A percentile compares a stretch with the other conserved stretches of the same genome.
Evolutionary conservation across 2,888 invertebrate genomes (phyloP).

Genomic region (Euclidia mi): DNA sequence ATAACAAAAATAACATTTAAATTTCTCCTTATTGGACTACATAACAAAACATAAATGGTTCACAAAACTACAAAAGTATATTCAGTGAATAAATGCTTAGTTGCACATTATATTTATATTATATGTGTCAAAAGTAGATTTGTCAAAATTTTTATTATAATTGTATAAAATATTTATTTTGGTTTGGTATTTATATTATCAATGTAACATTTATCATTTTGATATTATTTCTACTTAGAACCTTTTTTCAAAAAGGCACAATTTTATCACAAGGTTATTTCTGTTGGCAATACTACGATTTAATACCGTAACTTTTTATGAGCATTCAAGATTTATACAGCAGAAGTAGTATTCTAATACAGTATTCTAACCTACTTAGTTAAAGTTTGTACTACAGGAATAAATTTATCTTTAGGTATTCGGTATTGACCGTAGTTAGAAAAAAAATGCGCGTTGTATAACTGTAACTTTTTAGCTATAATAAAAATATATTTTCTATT

Average conservation of each 20-base stretch:
- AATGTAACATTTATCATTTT: background rate
- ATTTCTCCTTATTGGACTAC: slow-evolving; percentile 33
- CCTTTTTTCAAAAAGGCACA: background rate
- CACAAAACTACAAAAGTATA: slow-evolving; percentile 6
- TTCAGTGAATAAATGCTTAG: slow-evolving; percentile 1
- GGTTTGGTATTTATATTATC: background rate
- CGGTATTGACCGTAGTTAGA: no score
- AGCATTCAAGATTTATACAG: no score
- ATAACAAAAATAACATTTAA: slow-evolving; percentile 41
- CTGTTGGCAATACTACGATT: background rate
- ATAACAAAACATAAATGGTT: slow-evolving; percentile 17
- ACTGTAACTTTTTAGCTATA: no score
- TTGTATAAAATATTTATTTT: background rate
- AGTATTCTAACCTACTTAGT: no score
- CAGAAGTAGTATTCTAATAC: no score
- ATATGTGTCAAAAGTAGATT: no score
- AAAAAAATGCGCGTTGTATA: no score
- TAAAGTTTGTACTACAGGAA: no score
- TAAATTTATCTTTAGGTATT: no score
- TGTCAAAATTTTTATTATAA: background rate
- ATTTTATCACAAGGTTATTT: background rate
- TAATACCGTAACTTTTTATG: no score
- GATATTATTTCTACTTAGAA: background rate
- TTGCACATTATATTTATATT: no score
- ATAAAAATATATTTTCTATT: no score